Evolutionary conservation across 2,797 vertebrate genomes (phyloP), one percentile per base, ranked within the genome.

Genomic region (Acanthis flammea): DNA sequence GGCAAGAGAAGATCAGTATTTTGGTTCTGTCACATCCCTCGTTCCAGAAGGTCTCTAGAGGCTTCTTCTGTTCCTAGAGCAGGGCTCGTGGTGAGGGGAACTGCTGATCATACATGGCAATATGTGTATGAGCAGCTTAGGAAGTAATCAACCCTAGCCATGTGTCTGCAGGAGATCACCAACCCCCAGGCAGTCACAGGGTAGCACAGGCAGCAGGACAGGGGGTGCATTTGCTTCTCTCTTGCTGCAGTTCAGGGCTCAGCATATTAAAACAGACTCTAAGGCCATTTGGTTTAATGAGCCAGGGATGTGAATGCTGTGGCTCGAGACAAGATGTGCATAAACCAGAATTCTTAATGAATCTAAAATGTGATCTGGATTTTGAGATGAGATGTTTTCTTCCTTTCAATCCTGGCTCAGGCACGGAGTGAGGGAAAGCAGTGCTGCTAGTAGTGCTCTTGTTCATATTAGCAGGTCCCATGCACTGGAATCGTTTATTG

Each of bases 281-380:
- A 76, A 85, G 78, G 41, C 60, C 41, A 7, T 58, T 91, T 48
- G 45, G 41, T 79, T 91, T 93, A 72, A 68, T 54, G 67, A 96
- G 67, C 41, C 10, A 18, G 33, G n/a, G 21, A 60, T 53, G 35
- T 44, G 80, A 90, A 78, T 39, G 33, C 39, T 55, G 70, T 51
- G 47, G 62, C 83, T 47, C 19, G 83, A 93, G 54, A 82, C 67
- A 78, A 90, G 66, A 80, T 10, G 1, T 19, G 19, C 61, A 39
- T 58, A 66, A 74, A 60, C 25, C 25, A 83, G 61, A 60, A 60
- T 51, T 22, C 65, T 75, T 67, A 84, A 84, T 58, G 14, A 85
- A 73, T 44, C 48, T 79, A 86, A 90, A 63, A 35, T 19, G 42
- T 35, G 61, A 27, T 66, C 45, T 85, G 53, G 50, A 81, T 82